Base-by-base conservation (phyloP, 2,113 vertebrate species). In the Phylloscopus whistleri region DNA sequence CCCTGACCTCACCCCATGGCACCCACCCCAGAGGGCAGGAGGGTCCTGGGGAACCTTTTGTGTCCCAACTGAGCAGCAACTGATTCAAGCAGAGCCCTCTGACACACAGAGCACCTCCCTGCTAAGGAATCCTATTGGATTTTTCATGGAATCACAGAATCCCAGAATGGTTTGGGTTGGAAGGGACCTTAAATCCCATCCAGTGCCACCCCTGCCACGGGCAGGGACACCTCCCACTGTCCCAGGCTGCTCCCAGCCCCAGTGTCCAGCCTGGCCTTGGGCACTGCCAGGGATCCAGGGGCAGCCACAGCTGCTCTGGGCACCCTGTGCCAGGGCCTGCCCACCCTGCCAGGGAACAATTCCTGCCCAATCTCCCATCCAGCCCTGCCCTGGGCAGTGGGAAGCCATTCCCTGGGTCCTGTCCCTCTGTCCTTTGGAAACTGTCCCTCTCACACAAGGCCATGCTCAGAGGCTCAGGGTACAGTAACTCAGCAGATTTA, bases 141-240 rank as follows among this genome's bases (percentile, higher is more conserved):
- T 80, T 73, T 59, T 41, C 31, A 31, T n/a, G 27, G 75, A 84
- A 52, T 55, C 39, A 9, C 6, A 20, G n/a, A 70, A 70, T 24
- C 48, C 6, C 4, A 21, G 19, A 13, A 0, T 24, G 30, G 28
- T 2, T 14, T 55, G 41, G 26, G 6, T 7, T n/a, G n/a, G n/a
- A n/a, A n/a, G n/a, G n/a, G n/a, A n/a, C n/a, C n/a, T n/a, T n/a
- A n/a, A n/a, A n/a, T n/a, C n/a, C n/a, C n/a, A n/a, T n/a, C n/a
- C n/a, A n/a, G n/a, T n/a, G n/a, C n/a, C n/a, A n/a, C n/a, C n/a
- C n/a, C n/a, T n/a, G n/a, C n/a, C n/a, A n/a, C n/a, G n/a, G n/a
- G n/a, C n/a, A n/a, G n/a, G n/a, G n/a, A n/a, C n/a, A n/a, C n/a
- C n/a, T n/a, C n/a, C n/a, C n/a, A n/a, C n/a, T n/a, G n/a, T n/a